These are phyloP conservation scores for Clupea harengus DNA, from an alignment of 2,113 vertebrate genomes.

Conservation along the genomic window DNA sequence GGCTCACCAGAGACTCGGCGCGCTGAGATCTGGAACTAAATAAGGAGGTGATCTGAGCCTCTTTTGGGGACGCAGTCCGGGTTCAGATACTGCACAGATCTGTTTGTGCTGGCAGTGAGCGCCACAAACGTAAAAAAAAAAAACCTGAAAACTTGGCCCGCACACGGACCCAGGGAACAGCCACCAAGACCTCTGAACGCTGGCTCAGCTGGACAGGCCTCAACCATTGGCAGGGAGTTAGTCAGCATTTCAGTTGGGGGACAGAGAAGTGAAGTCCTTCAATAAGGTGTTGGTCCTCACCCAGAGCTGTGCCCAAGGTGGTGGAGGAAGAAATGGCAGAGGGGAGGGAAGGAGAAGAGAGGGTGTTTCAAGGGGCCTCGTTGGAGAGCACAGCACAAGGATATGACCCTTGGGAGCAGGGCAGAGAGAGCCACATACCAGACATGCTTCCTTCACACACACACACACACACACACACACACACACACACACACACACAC, in stretches of 20 bases:
- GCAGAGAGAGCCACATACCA: not conserved
- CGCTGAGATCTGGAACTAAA: slow-evolving; percentile 23
- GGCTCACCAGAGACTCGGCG: too few species aligned
- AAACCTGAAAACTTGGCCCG: not conserved
- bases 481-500: not conserved
- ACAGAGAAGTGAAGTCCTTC: not conserved
- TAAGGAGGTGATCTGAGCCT: slow-evolving; percentile 28
- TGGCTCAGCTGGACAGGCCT: not conserved
- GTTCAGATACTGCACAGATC: slow-evolving; percentile 22
- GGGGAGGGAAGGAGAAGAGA: not conserved
- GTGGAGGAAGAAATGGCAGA: not conserved
- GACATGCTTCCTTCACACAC: not conserved
- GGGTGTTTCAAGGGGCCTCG: too few species aligned
- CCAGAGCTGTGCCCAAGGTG: too few species aligned
- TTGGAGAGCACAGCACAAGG: not conserved
- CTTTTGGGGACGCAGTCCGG: not conserved
- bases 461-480: not conserved
- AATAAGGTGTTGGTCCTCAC: too few species aligned
- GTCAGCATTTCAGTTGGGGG: not conserved
- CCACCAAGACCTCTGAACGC: not conserved
- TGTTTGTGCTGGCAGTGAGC: slow-evolving; percentile 31
- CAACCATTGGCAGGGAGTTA: not conserved
- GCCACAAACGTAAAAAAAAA: not conserved
- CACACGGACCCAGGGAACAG: not conserved
- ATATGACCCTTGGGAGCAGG: not conserved